phyloP scores from a whole-genome alignment of 2,888 invertebrate genomes.

The Polyommatus iphigenia region DNA sequence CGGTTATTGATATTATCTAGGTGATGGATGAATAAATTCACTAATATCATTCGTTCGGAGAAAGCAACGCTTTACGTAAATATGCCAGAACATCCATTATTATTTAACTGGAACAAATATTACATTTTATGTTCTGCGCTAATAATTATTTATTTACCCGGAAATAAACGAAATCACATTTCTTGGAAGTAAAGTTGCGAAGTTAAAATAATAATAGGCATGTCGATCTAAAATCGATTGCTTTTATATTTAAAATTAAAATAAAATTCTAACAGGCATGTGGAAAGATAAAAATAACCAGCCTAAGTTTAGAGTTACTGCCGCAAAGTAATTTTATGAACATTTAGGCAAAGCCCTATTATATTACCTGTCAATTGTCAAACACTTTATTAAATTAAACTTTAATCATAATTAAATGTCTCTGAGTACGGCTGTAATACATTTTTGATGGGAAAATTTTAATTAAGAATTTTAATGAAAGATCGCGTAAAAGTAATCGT shows the following conservation, averaged over 20 bases:
- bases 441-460: too few relatives aligned
- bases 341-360: too few relatives aligned
- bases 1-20: background rate
- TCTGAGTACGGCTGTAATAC: too few relatives aligned
- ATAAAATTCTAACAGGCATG: background rate
- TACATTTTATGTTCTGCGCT: background rate
- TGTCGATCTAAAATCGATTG: background rate
- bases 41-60: background rate
- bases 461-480: too few relatives aligned
- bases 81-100: background rate
- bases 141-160: background rate
- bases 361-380: too few relatives aligned
- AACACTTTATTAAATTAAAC: too few relatives aligned
- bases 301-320: too few relatives aligned
- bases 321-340: too few relatives aligned
- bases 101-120: conserved; percentile 3
- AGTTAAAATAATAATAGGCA: background rate
- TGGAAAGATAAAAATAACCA: too few relatives aligned
- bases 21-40: background rate
- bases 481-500: conserved; percentile 8
- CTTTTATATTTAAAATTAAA: background rate
- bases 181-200: background rate
- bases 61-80: conserved; percentile 1
- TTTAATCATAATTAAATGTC: too few relatives aligned
- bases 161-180: background rate